Evolutionary conservation across 2,113 vertebrate species (phyloP).

Genomic region (Anarhynchus alexandrinus): DNA sequence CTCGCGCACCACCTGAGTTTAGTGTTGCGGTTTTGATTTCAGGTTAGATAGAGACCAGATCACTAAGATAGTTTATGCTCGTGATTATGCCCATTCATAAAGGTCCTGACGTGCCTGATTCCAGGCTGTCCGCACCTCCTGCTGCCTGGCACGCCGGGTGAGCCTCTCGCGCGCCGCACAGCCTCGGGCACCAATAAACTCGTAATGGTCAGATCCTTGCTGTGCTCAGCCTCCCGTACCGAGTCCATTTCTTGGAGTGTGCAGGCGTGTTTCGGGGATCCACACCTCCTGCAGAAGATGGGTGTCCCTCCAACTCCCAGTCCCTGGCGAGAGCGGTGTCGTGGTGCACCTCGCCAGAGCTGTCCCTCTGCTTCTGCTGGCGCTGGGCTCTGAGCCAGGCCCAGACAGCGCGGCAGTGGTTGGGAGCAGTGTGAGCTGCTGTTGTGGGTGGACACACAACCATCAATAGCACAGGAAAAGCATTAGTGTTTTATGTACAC

Average conservation of each 20-base stretch:
- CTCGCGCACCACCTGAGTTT: neutral
- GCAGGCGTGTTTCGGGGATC: fast-evolving
- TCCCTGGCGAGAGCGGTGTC: neutral
- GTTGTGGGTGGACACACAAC: slow-evolving; percentile 17
- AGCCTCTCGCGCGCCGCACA: neutral
- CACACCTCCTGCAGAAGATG: neutral
- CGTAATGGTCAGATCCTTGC: neutral
- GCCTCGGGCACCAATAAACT: neutral
- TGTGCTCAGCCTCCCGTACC: neutral
- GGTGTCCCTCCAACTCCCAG: neutral
- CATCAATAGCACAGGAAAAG: neutral
- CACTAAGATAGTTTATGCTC: neutral
- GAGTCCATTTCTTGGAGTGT: neutral
- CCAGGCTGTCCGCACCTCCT: neutral
- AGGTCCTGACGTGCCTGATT: neutral
- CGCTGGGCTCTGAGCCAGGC: neutral
- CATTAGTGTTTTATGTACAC: slow-evolving; percentile 40
- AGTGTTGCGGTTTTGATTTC: neutral
- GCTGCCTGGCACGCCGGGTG: neutral
- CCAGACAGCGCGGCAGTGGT: fast-evolving
- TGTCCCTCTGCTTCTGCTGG: neutral
- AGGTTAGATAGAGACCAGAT: neutral
- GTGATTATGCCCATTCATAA: fast-evolving
- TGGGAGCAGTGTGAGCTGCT: neutral
- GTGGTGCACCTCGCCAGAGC: neutral